Evolutionary conservation across 2,797 vertebrate genomes (phyloP).

Genomic region (Distichodus sexfasciatus): DNA sequence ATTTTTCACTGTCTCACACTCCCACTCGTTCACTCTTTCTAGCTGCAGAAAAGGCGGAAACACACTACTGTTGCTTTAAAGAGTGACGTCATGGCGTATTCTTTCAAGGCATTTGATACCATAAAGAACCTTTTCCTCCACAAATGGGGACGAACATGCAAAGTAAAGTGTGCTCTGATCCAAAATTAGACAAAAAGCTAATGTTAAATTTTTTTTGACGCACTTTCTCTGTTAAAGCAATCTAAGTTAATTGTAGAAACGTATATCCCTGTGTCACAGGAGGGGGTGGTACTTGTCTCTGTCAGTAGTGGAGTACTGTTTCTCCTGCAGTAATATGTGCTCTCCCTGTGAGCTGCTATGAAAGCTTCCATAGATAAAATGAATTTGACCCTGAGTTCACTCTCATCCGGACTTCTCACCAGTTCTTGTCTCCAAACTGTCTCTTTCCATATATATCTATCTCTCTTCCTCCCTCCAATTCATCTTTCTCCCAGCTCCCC

Average conservation of each 20-base stretch:
- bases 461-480: neutral
- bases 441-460: conserved; percentile 24
- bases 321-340: conserved; percentile 1
- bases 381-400: conserved; percentile 31
- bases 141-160: neutral
- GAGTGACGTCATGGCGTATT: conserved; percentile 12
- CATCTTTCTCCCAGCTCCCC: too few relatives aligned
- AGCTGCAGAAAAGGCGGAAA: conserved; percentile 19
- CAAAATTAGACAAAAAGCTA: neutral
- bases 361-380: conserved; percentile 37
- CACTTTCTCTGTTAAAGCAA: neutral
- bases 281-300: conserved; percentile 24
- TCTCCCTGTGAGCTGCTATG: conserved; percentile 50
- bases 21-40: conserved; percentile 4
- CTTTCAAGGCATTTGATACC: conserved; percentile 16
- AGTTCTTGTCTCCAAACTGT: conserved; percentile 40
- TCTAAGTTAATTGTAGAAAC: neutral
- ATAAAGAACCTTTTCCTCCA: conserved; percentile 9
- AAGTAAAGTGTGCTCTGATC: neutral
- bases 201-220: neutral
- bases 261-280: neutral
- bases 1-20: conserved; percentile 34
- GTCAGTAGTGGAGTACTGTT: conserved; percentile 4
- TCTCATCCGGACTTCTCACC: conserved; percentile 39
- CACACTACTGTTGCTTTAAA: conserved; percentile 41